Percentiles rank a stretch among this genome's conserved stretches.
Evolutionary conservation across 1,140 invertebrate genomes (phyloP).

Genomic region (Catajapyx aquilonaris): DNA sequence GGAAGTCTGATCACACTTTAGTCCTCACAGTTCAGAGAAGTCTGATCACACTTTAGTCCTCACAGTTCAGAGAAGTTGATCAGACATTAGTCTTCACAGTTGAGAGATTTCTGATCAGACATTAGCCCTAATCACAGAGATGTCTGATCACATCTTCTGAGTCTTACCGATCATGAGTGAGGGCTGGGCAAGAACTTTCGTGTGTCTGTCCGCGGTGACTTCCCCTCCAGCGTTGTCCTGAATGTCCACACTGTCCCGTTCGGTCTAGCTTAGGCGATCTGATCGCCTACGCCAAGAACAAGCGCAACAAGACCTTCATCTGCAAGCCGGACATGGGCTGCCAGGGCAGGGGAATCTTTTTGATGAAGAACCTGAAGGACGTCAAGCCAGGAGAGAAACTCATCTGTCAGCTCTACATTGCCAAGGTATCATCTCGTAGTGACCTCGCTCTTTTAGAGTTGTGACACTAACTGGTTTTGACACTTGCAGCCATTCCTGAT

Average conservation of each 20-base stretch:
- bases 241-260: constrained; percentile 1
- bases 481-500: constrained; percentile 52
- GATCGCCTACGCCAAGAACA: constrained; percentile 34
- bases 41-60: no score
- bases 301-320: constrained; percentile 59
- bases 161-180: no score
- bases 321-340: constrained; percentile 72
- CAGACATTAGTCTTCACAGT: no score
- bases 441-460: background rate
- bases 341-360: constrained; percentile 64
- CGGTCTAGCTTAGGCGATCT: constrained; percentile 33
- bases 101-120: no score
- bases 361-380: constrained; percentile 57
- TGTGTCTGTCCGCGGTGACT: no score
- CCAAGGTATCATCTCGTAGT: constrained; percentile 22
- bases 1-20: no score
- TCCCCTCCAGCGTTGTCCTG: constrained; percentile 1
- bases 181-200: no score
- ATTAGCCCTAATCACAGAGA: no score
- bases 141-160: no score
- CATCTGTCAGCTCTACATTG: constrained; percentile 61
- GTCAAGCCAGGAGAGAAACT: constrained; percentile 53
- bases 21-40: no score
- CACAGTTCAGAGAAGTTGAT: no score
- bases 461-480: constrained; percentile 17